A percentile compares a stretch with the other conserved stretches of the same genome.
phyloP scores from a whole-genome alignment of 2,113 vertebrate species.

The Tamias sibiricus region DNA sequence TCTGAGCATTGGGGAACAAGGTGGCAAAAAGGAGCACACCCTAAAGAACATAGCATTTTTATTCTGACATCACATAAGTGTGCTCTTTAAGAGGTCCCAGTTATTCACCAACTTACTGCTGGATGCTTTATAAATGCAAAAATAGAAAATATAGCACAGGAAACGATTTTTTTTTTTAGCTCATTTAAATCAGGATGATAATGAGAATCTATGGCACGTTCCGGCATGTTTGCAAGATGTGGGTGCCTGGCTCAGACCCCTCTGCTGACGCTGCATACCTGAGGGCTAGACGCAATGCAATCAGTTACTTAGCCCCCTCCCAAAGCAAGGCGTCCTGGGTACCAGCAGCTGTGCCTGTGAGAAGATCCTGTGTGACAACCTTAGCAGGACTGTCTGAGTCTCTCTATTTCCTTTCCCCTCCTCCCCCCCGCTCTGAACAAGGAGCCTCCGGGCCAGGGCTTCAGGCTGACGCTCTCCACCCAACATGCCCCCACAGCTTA shows the following conservation, averaged over 20 bases:
- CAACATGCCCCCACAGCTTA: background rate
- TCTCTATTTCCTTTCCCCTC: background rate
- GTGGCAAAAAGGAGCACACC: background rate
- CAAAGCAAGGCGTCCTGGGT: background rate
- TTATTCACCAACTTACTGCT: background rate
- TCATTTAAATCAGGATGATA: background rate
- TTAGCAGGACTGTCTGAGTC: background rate
- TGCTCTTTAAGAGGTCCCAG: background rate
- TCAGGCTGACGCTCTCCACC: background rate
- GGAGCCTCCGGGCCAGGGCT: background rate
- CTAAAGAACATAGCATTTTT: background rate
- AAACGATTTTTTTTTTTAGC: background rate
- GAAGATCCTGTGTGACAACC: background rate
- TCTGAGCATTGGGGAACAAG: background rate
- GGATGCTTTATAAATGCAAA: background rate
- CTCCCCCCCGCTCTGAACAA: background rate
- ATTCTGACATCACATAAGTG: background rate
- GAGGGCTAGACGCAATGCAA: fast-evolving
- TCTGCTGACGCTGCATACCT: background rate
- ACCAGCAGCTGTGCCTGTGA: background rate
- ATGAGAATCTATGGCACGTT: fast-evolving
- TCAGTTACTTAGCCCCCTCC: background rate
- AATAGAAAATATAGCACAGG: background rate
- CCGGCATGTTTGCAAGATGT: fast-evolving
- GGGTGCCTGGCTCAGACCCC: background rate